phyloP scores from a whole-genome alignment of 1,140 invertebrate genomes.

The Aphis craccivora region DNA sequence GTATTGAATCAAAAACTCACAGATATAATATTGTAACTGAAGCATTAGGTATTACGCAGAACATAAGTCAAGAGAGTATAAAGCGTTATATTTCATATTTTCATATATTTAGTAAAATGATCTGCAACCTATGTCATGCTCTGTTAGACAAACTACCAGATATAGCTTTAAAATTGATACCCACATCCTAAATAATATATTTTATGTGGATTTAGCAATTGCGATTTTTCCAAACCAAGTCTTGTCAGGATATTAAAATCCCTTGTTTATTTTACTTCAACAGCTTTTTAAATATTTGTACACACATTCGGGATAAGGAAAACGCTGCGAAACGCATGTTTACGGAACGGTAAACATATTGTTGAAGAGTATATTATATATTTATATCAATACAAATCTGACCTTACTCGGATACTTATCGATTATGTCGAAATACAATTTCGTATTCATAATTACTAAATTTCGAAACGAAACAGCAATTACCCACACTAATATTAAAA shows the following conservation, averaged over 20 bases:
- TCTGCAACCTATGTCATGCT: not conserved
- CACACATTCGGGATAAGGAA: not conserved
- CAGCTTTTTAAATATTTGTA: slow-evolving; percentile 20
- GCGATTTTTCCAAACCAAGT: not conserved
- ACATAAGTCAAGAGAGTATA: not conserved
- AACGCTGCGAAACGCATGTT: not conserved
- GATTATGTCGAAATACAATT: slow-evolving; percentile 35
- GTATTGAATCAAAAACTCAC: not conserved
- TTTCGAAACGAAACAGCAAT: not conserved
- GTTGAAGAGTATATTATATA: slow-evolving; percentile 7
- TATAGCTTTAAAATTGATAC: not conserved
- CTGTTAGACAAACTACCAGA: not conserved
- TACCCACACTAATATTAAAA: not conserved
- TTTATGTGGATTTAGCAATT: not conserved
- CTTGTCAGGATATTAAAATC: not conserved
- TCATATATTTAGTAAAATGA: not conserved
- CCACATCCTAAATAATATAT: not conserved
- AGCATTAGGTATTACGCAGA: not conserved
- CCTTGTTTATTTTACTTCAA: slow-evolving; percentile 6
- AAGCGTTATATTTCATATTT: not conserved
- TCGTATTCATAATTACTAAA: not conserved
- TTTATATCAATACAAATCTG: slow-evolving; percentile 32
- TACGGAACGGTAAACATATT: slow-evolving; percentile 13
- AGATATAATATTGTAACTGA: not conserved
- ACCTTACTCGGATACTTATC: slow-evolving; percentile 17